A percentile compares a stretch with the other conserved stretches of the same genome.
Conservation (phyloP, 2,113 vertebrate species). For the Alethe diademata region DNA sequence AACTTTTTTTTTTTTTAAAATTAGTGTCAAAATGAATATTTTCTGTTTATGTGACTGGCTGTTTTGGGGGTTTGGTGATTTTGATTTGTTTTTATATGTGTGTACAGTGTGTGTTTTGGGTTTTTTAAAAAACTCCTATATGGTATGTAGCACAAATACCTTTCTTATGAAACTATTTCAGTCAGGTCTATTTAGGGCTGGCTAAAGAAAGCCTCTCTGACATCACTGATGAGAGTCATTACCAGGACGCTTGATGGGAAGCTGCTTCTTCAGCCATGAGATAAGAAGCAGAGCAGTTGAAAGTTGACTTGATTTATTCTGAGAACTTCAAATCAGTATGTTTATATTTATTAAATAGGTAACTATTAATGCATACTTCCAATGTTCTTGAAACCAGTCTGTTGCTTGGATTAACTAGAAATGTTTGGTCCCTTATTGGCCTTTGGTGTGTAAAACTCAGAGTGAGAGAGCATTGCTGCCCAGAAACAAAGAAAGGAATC, state of each 20-base stretch:
- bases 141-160: not conserved
- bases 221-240: not conserved
- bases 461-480: not conserved
- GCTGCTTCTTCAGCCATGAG: not conserved
- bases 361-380: not conserved
- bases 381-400: not conserved
- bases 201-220: not conserved
- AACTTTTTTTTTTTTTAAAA: not conserved
- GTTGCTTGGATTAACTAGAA: not conserved
- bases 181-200: not conserved
- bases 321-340: not conserved
- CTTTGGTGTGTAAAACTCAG: not conserved
- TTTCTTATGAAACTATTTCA: not conserved
- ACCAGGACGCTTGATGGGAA: not conserved
- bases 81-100: not conserved
- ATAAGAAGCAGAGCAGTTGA: not conserved
- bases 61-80: not conserved
- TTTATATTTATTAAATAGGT: not conserved
- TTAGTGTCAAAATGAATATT: not conserved
- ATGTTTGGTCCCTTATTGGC: not conserved
- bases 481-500: slow-evolving; percentile 26
- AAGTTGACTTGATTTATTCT: not conserved
- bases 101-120: not conserved
- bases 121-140: not conserved
- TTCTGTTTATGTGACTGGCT: not conserved